phyloP scores from a whole-genome alignment of 2,888 invertebrate species.

The Selenia dentaria region DNA sequence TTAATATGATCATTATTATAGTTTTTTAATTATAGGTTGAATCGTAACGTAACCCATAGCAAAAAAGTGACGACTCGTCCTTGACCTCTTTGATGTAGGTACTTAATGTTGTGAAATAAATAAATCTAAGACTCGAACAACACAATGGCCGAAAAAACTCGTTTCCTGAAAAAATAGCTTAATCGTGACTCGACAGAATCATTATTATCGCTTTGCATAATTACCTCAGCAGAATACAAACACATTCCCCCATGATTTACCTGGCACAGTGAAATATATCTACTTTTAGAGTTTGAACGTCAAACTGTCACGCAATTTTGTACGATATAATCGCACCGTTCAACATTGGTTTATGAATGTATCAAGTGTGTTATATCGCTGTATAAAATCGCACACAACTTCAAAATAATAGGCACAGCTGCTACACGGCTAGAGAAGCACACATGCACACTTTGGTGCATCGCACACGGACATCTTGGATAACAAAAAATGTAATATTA shows the following conservation, averaged over 20 bases:
- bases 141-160: conserved; percentile 34
- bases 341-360: conserved; percentile 40
- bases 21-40: too few species aligned
- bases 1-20: too few species aligned
- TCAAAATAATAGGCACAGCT: conserved; percentile 80
- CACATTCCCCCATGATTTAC: conserved; percentile 52
- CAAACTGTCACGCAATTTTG: conserved; percentile 65
- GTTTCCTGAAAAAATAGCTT: conserved; percentile 44
- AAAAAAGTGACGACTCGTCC: too few species aligned
- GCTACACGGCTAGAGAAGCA: conserved; percentile 61
- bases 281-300: conserved; percentile 62
- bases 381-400: conserved; percentile 64
- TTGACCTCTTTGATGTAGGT: too few species aligned
- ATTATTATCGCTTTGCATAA: conserved; percentile 61
- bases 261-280: conserved; percentile 45
- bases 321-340: conserved; percentile 56
- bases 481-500: conserved; percentile 80
- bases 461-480: conserved; percentile 73
- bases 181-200: conserved; percentile 58
- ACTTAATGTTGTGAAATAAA: too few species aligned
- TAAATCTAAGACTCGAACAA: conserved; percentile 17
- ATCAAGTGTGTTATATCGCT: conserved; percentile 52
- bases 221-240: conserved; percentile 59
- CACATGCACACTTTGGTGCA: conserved; percentile 68
- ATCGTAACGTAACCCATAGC: too few species aligned